Percentiles rank a stretch among this genome's conserved stretches.
These are phyloP conservation scores for Aramus guarauna DNA, from an alignment of 2,113 vertebrate species.

Conservation along the genomic window DNA sequence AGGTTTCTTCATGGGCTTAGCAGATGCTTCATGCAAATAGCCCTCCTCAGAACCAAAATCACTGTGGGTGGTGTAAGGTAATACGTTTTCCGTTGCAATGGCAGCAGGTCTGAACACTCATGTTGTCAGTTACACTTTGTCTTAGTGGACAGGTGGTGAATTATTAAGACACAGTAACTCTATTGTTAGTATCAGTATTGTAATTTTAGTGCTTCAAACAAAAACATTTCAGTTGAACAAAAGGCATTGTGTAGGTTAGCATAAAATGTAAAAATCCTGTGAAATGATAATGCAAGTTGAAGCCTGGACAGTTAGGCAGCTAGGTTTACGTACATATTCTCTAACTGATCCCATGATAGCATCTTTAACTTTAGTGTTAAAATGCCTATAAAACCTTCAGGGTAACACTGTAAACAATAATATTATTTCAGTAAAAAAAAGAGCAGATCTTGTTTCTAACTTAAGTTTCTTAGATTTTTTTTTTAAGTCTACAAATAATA, in stretches of 20 bases:
- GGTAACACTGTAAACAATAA: not conserved
- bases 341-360: not conserved
- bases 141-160: not conserved
- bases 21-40: not conserved
- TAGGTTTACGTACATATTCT: not conserved
- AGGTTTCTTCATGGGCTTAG: not conserved
- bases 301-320: not conserved
- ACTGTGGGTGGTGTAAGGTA: not conserved
- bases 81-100: not conserved
- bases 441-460: not conserved
- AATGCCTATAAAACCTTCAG: not conserved
- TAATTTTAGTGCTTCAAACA: not conserved
- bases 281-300: not conserved
- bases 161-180: not conserved
- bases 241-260: not conserved
- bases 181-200: not conserved
- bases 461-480: not conserved
- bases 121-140: not conserved
- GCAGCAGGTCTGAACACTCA: not conserved
- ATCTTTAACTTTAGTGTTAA: not conserved
- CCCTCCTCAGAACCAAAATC: not conserved
- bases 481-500: not conserved
- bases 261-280: not conserved
- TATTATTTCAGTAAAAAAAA: constrained; percentile 1
- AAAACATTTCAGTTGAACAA: not conserved